Conservation (phyloP, 2,797 vertebrate species). For the Coccyzus lansbergi region DNA sequence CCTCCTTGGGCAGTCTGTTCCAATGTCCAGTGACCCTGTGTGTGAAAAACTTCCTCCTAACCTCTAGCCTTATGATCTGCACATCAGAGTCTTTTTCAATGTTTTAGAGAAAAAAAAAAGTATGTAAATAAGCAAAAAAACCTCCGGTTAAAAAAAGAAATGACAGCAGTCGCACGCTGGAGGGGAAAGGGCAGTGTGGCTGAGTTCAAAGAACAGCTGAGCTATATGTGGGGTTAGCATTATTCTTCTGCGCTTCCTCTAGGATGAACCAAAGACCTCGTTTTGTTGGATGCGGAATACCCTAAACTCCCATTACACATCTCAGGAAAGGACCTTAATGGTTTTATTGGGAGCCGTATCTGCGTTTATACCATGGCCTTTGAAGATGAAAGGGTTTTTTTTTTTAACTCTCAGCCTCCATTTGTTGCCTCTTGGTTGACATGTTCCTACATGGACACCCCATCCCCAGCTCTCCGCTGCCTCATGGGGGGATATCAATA, state of each 20-base stretch:
- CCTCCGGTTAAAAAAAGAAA: conserved; percentile 33
- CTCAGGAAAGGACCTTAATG: conserved; percentile 34
- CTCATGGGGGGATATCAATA: conserved; percentile 74
- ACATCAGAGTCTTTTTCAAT: not conserved
- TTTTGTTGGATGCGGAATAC: conserved; percentile 35
- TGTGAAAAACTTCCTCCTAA: conserved; percentile 18
- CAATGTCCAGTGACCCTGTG: too few species aligned
- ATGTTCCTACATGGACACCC: conserved; percentile 55
- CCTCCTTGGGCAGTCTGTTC: too few species aligned
- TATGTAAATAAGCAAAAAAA: conserved; percentile 12
- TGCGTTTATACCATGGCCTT: conserved; percentile 50
- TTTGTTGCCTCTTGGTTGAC: conserved; percentile 65
- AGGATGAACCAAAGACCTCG: conserved; percentile 45
- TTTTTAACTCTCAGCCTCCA: conserved; percentile 25
- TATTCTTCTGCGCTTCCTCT: conserved; percentile 42
- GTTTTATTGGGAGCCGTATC: conserved; percentile 49
- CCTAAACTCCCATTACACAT: not conserved
- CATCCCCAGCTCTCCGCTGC: conserved; percentile 67
- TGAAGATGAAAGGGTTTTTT: conserved; percentile 57
- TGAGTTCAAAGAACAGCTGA: conserved; percentile 39
- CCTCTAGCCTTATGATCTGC: conserved; percentile 25
- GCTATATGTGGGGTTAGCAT: conserved; percentile 7
- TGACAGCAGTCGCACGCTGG: not conserved
- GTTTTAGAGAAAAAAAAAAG: not conserved
- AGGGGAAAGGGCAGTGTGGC: conserved; percentile 29